Conservation (phyloP, 2,888 invertebrate genomes). For the Nomada hirtipes region DNA sequence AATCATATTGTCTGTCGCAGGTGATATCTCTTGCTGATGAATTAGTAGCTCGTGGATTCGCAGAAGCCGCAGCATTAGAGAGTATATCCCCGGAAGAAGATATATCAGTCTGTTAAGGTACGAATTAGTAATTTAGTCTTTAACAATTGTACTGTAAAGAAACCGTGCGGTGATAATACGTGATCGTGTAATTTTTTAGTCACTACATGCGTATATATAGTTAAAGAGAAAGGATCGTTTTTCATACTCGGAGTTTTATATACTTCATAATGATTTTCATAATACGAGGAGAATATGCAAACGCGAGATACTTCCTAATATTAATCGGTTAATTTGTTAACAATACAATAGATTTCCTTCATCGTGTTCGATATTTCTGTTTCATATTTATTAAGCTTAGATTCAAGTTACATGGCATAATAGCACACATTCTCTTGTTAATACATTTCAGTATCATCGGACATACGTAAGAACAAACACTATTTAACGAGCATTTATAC, state of each 20-base stretch:
- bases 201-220: conserved; percentile 37
- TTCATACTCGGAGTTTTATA: conserved; percentile 45
- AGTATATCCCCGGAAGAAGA: conserved; percentile 67
- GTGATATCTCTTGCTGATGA: conserved; percentile 94
- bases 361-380: conserved; percentile 15
- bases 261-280: conserved; percentile 27
- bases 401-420: conserved; percentile 24
- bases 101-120: conserved; percentile 39
- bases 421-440: conserved; percentile 12
- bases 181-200: conserved; percentile 62
- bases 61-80: conserved; percentile 88
- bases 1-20: conserved; percentile 86
- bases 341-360: conserved; percentile 5
- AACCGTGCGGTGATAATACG: conserved; percentile 56
- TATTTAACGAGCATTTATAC: conserved; percentile 45
- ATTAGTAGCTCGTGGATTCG: conserved; percentile 93
- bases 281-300: background rate
- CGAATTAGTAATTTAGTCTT: conserved; percentile 42
- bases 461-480: conserved; percentile 12
- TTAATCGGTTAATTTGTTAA: conserved; percentile 1
- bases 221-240: conserved; percentile 16
- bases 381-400: conserved; percentile 47
- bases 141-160: conserved; percentile 44
- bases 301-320: conserved; percentile 3
- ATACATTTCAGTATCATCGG: conserved; percentile 35